A percentile compares a stretch with the other conserved stretches of the same genome.
Evolutionary conservation across 2,113 vertebrate species (phyloP).

Genomic region (Psittacus erithacus): DNA sequence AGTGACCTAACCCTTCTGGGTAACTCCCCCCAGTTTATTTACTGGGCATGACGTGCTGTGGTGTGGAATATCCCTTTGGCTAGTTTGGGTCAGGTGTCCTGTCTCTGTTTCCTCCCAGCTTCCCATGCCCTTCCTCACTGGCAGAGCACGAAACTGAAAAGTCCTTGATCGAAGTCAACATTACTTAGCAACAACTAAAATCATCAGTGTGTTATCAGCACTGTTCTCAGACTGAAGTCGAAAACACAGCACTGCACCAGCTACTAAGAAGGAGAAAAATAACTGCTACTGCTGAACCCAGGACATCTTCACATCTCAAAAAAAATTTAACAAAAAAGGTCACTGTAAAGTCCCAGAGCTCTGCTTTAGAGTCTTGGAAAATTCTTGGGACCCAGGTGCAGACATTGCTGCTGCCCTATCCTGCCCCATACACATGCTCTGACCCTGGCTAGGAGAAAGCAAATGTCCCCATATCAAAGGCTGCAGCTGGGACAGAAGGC

Average conservation of each 20-base stretch:
- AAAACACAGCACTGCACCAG: neutral
- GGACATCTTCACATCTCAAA: neutral
- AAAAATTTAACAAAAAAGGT: neutral
- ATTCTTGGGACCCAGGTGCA: neutral
- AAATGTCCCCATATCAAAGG: neutral
- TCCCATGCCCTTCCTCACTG: neutral
- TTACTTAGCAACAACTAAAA: neutral
- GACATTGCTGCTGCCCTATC: neutral
- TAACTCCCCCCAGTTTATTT: neutral
- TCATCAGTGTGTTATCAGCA: neutral
- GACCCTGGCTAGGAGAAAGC: neutral
- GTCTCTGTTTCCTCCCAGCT: neutral
- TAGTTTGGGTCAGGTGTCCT: neutral
- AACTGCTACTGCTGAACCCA: neutral
- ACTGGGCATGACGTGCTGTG: neutral
- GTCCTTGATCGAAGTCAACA: neutral
- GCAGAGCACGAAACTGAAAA: neutral
- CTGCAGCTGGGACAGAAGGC: neutral
- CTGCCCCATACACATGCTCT: fast-evolving
- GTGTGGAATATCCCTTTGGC: neutral
- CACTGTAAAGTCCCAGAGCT: neutral
- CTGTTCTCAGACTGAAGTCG: neutral
- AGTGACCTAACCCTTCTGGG: neutral
- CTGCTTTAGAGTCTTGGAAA: neutral
- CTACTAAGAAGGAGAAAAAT: neutral